A percentile compares a stretch with the other conserved stretches of the same genome.
Conservation (phyloP, 2,797 vertebrate genomes). For the Lithobates sylvaticus region DNA sequence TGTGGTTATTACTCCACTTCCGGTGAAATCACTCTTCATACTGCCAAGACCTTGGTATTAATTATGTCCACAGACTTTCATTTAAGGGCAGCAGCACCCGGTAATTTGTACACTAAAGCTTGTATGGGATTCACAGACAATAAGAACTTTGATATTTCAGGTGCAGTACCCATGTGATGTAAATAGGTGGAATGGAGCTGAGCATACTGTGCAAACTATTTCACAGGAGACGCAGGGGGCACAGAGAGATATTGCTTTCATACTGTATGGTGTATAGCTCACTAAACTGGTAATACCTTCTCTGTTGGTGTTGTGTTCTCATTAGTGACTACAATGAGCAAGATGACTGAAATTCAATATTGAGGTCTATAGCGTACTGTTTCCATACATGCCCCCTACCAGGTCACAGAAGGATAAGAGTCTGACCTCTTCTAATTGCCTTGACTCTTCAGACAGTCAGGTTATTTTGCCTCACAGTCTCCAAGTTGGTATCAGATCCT, state of each 20-base stretch:
- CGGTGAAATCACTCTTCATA: not conserved
- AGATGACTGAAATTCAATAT: conserved; percentile 2
- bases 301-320: not conserved
- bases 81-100: not conserved
- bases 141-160: no score
- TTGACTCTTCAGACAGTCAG: not conserved
- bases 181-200: not conserved
- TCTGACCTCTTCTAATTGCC: not conserved
- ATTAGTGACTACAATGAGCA: not conserved
- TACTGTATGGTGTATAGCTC: not conserved
- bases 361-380: not conserved
- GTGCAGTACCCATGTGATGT: not conserved
- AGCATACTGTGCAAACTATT: not conserved
- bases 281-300: not conserved
- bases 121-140: not conserved
- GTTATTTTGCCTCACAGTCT: not conserved
- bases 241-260: not conserved
- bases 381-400: not conserved
- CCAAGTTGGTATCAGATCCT: not conserved
- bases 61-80: not conserved
- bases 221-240: not conserved
- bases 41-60: not conserved
- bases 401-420: not conserved
- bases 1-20: not conserved
- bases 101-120: not conserved